Conservation (phyloP, 2,888 invertebrate genomes). For the Perizoma flavofasciatum region DNA sequence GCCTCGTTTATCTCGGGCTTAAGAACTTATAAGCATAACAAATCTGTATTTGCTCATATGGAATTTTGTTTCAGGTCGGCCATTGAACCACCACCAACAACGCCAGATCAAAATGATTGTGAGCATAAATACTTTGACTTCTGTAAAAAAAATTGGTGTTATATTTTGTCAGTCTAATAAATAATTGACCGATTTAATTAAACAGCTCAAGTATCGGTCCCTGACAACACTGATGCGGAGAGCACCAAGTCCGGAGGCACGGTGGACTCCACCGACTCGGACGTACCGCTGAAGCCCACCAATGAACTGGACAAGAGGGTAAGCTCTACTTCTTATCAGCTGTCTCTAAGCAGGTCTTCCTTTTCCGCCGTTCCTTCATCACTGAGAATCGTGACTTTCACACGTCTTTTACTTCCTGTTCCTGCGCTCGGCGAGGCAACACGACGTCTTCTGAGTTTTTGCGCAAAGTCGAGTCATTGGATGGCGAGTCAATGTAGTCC, state of each 20-base stretch:
- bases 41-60: neutral
- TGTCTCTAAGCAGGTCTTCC: no score
- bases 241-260: conserved; percentile 85
- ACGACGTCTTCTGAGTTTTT: no score
- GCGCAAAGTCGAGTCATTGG: no score
- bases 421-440: no score
- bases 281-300: conserved; percentile 84
- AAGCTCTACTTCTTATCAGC: conserved; percentile 5
- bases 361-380: no score
- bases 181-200: neutral
- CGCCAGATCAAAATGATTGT: conserved; percentile 60
- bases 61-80: conserved; percentile 52
- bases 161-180: no score
- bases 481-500: no score
- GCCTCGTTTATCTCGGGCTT: no score
- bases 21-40: neutral
- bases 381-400: no score
- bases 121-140: conserved; percentile 12
- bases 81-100: conserved; percentile 49
- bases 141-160: no score
- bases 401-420: no score
- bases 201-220: conserved; percentile 58
- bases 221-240: conserved; percentile 87
- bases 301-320: conserved; percentile 87
- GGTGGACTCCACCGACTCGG: conserved; percentile 87